These are phyloP conservation scores for Gorsachius goisagi DNA, from an alignment of 2,113 vertebrate genomes.

Conservation along the genomic window DNA sequence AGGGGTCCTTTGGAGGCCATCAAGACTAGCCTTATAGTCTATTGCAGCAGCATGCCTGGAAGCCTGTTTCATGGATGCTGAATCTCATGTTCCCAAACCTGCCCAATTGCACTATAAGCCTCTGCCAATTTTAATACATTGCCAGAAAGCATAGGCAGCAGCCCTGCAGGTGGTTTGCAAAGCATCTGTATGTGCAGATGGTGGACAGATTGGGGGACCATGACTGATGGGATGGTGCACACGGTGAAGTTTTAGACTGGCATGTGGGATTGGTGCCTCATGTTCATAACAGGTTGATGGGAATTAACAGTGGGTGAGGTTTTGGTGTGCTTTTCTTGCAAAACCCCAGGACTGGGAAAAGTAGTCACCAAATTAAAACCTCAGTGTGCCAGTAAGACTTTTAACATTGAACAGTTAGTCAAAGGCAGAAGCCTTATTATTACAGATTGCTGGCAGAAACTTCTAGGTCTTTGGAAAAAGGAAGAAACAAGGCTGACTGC, in stretches of 20 bases:
- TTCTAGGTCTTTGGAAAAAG: not conserved
- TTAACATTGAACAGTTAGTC: not conserved
- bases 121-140: not conserved
- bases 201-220: not conserved
- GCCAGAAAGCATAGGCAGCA: not conserved
- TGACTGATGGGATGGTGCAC: not conserved
- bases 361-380: not conserved
- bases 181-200: not conserved
- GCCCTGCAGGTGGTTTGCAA: not conserved
- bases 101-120: not conserved
- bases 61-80: not conserved
- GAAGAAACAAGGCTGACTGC: not conserved
- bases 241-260: not conserved
- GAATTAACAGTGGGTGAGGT: not conserved
- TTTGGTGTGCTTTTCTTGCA: not conserved
- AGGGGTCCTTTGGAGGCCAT: not conserved
- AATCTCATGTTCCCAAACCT: not conserved
- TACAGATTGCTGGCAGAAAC: not conserved
- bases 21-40: not conserved
- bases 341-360: not conserved
- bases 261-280: not conserved
- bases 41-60: not conserved
- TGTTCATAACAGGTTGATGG: not conserved
- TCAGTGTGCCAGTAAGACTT: not conserved
- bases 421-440: not conserved